Conservation (phyloP, 2,797 vertebrate species). For the Sebastes taczanowskii region DNA sequence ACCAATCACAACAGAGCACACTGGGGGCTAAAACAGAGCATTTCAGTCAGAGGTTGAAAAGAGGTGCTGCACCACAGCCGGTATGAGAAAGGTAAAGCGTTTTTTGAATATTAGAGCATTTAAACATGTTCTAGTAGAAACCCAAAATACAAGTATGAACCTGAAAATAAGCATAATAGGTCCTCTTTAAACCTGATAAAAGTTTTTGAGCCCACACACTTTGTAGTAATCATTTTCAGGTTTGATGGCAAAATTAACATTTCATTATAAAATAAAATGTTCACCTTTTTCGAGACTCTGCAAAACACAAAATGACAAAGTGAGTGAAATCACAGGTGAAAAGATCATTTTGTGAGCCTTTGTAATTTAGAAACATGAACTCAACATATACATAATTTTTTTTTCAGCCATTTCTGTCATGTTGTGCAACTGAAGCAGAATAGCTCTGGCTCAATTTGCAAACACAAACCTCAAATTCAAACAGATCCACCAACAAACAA, state of each 20-base stretch:
- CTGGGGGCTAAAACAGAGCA: too few species aligned
- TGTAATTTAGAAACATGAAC: conserved; percentile 15
- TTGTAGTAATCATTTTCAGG: too few species aligned
- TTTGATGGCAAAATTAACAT: neutral
- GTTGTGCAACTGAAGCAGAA: neutral
- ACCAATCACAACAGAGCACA: too few species aligned
- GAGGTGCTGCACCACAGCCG: too few species aligned
- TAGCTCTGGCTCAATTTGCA: neutral
- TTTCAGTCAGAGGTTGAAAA: too few species aligned
- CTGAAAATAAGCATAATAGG: too few species aligned
- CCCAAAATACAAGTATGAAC: too few species aligned
- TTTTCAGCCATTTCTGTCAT: neutral
- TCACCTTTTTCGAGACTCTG: neutral
- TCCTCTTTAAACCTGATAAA: too few species aligned
- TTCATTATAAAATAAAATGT: neutral
- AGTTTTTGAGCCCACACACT: neutral
- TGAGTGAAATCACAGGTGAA: neutral
- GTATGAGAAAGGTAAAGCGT: too few species aligned
- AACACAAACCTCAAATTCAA: neutral
- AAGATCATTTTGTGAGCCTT: neutral
- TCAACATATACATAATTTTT: neutral
- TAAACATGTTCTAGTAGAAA: too few species aligned
- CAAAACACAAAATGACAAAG: neutral
- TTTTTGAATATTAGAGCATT: too few species aligned
- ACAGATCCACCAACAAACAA: conserved; percentile 1